Evolutionary conservation across 1,140 invertebrate species (phyloP).

Genomic region (Carposina sasakii): DNA sequence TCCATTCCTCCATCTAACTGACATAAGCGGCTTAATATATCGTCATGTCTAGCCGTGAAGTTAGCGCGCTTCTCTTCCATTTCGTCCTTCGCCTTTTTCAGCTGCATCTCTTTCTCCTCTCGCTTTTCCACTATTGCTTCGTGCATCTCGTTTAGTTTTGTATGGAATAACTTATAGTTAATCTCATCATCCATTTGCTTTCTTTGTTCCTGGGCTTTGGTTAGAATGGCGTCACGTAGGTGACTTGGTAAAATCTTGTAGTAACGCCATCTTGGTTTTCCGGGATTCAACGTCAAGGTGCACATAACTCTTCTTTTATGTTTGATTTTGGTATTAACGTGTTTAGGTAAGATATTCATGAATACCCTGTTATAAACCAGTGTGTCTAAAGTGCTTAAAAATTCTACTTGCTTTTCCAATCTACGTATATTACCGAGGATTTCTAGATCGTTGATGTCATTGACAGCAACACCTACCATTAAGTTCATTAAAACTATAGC

Average conservation of each 20-base stretch:
- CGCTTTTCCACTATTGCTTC: conserved; percentile 30
- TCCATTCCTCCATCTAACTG: conserved; percentile 39
- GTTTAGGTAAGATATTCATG: conserved; percentile 38
- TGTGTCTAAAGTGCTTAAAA: conserved; percentile 58
- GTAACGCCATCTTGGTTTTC: conserved; percentile 46
- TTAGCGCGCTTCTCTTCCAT: conserved; percentile 13
- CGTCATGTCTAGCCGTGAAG: conserved; percentile 30
- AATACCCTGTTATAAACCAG: conserved; percentile 53
- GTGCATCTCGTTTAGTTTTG: conserved; percentile 48
- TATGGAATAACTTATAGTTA: conserved; percentile 34
- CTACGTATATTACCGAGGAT: conserved; percentile 68
- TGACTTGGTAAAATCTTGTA: conserved; percentile 41
- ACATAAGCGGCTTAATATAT: conserved; percentile 40
- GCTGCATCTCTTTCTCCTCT: conserved; percentile 20
- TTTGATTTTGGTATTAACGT: conserved; percentile 38
- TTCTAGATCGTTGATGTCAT: conserved; percentile 75
- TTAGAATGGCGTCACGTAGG: conserved; percentile 49
- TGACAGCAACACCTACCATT: conserved; percentile 77
- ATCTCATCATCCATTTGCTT: conserved; percentile 42
- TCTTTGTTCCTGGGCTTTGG: conserved; percentile 49
- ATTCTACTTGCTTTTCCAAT: conserved; percentile 64
- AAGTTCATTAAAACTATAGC: conserved; percentile 78
- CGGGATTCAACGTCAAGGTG: conserved; percentile 40
- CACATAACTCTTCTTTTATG: conserved; percentile 42
- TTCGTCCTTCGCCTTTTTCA: conserved; percentile 1